Percentiles rank a stretch among this genome's conserved stretches.
Evolutionary conservation across 2,888 invertebrate species (phyloP).

Genomic region (Epicampocera succincta): DNA sequence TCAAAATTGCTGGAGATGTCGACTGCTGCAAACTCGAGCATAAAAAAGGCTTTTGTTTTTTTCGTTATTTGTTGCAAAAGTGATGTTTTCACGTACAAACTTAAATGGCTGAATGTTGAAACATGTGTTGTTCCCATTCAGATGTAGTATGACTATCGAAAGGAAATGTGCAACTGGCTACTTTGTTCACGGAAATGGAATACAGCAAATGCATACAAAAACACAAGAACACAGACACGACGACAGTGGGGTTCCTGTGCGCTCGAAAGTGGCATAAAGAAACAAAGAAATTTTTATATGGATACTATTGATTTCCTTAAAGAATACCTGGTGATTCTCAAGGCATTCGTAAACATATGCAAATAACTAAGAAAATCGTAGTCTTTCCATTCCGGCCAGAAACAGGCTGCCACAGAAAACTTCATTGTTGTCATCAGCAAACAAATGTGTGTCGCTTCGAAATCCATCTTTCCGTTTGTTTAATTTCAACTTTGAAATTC

Average conservation of each 20-base stretch:
- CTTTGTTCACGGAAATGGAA: conserved; percentile 29
- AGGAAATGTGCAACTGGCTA: conserved; percentile 38
- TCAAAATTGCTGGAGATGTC: conserved; percentile 10
- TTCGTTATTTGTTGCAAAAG: conserved; percentile 7
- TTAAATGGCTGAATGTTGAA: neutral
- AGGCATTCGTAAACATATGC: too few species aligned
- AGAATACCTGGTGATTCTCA: too few species aligned
- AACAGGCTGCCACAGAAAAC: too few species aligned
- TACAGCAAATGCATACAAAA: conserved; percentile 1
- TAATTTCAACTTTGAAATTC: too few species aligned
- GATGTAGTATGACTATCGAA: conserved; percentile 1
- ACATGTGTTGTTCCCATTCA: neutral
- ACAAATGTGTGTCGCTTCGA: too few species aligned
- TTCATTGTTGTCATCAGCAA: too few species aligned
- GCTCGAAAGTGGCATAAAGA: too few species aligned
- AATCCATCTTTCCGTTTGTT: too few species aligned
- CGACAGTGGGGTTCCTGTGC: neutral
- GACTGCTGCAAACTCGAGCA: neutral
- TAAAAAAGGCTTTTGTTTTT: neutral
- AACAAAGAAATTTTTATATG: too few species aligned
- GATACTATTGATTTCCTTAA: too few species aligned
- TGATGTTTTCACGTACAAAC: conserved; percentile 16
- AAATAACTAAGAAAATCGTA: too few species aligned
- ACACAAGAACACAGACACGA: neutral
- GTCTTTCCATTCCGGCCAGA: too few species aligned